phyloP scores from a whole-genome alignment of 1,140 invertebrate species.

The Ostrea denselamellosa region DNA sequence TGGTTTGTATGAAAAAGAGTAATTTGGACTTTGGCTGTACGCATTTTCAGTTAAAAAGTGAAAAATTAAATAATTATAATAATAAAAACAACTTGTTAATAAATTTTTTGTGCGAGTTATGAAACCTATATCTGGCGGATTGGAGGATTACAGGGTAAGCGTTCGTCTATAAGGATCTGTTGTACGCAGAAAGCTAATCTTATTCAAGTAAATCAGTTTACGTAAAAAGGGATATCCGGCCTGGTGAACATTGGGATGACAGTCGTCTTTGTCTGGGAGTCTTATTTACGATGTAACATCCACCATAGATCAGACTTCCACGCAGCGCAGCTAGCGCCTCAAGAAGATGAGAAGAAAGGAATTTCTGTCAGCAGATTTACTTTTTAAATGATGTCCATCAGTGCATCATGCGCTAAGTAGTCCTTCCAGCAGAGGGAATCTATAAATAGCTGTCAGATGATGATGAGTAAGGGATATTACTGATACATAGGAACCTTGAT shows the following conservation, averaged over 20 bases:
- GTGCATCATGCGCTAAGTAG: not conserved
- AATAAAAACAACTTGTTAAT: no score
- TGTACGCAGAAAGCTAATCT: no score
- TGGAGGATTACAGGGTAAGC: no score
- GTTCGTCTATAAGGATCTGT: no score
- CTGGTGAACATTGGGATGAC: not conserved
- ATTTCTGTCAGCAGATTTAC: not conserved
- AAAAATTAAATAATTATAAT: no score
- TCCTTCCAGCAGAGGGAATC: not conserved
- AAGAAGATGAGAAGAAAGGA: not conserved
- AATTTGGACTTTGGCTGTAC: no score
- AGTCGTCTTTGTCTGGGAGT: not conserved
- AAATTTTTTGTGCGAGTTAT: no score
- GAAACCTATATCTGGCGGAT: no score
- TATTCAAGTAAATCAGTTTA: not conserved
- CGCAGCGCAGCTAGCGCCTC: not conserved
- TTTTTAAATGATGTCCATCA: not conserved
- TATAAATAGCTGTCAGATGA: not conserved
- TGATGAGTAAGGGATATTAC: constrained; percentile 2
- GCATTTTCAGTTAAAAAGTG: no score
- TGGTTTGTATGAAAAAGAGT: no score
- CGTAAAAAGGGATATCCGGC: not conserved
- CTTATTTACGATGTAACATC: not conserved
- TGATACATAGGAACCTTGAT: not conserved
- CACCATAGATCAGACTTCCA: constrained; percentile 22